Evolutionary conservation across 2,113 vertebrate genomes (phyloP).

Genomic region (Chaetops frenatus): DNA sequence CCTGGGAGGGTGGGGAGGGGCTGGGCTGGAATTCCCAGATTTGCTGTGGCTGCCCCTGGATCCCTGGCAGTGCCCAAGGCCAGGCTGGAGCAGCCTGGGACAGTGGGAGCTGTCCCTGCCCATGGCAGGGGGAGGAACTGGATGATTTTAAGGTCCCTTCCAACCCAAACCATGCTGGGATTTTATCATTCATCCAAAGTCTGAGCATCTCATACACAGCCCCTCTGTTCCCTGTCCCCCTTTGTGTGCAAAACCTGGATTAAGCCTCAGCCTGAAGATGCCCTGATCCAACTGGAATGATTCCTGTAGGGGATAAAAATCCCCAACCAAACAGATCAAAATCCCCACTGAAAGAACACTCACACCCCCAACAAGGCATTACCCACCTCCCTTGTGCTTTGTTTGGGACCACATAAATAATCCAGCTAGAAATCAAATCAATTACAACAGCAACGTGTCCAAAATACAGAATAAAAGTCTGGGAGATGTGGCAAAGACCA

Average conservation of each 20-base stretch:
- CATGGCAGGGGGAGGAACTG: not conserved
- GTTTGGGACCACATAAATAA: accelerated
- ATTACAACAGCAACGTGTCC: accelerated
- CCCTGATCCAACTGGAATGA: accelerated
- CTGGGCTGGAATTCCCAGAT: not conserved
- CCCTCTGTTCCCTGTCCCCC: too few relatives aligned
- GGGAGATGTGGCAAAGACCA: not conserved
- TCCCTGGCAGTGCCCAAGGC: not conserved
- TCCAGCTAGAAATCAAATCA: not conserved
- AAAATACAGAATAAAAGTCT: accelerated
- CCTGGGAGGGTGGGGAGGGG: not conserved
- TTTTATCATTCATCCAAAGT: not conserved
- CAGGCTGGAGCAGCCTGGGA: not conserved
- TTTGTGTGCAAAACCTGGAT: accelerated
- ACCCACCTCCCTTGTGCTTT: not conserved
- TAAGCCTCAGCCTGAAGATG: not conserved
- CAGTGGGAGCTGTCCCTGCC: not conserved
- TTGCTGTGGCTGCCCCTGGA: not conserved
- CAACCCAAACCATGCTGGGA: not conserved
- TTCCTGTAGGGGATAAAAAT: accelerated
- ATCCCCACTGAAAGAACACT: not conserved
- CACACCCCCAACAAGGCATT: accelerated
- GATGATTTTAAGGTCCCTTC: not conserved
- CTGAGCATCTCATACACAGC: accelerated
- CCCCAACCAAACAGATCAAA: not conserved